Conservation (phyloP, 1,140 invertebrate species). For the Oppia nitens region DNA sequence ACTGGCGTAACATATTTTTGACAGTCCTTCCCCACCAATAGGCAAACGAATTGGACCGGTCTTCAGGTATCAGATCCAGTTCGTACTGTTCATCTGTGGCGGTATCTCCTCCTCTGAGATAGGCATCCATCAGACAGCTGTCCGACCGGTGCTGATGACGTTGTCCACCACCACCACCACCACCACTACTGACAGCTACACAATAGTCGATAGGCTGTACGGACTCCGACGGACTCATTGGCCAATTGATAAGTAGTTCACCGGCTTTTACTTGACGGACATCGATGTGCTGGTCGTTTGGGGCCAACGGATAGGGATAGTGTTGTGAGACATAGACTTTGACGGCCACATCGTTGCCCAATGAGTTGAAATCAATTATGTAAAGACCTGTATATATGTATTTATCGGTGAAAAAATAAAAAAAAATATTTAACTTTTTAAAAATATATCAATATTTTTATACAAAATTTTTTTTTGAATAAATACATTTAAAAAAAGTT, state of each 20-base stretch:
- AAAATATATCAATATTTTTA: too few relatives aligned
- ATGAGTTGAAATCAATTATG: constrained; percentile 1
- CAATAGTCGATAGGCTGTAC: constrained; percentile 1
- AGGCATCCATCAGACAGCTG: not conserved
- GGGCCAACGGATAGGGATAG: not conserved
- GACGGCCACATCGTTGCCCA: not conserved
- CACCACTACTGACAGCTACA: not conserved
- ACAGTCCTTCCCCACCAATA: not conserved
- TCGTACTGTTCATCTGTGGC: not conserved
- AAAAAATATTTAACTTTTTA: too few relatives aligned
- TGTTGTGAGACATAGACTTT: not conserved
- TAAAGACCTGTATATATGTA: constrained; percentile 10
- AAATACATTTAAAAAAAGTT: too few relatives aligned
- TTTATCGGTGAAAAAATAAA: too few relatives aligned
- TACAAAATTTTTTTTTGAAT: too few relatives aligned
- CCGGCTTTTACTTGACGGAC: not conserved
- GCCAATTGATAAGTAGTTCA: not conserved
- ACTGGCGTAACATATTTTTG: not conserved
- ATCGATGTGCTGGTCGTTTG: not conserved
- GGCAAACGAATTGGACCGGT: not conserved
- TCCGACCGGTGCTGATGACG: not conserved
- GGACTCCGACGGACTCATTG: not conserved
- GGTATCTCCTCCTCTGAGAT: not conserved
- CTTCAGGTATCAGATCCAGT: not conserved
- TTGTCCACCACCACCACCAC: too few relatives aligned